A percentile compares a stretch with the other conserved stretches of the same genome.
These are phyloP conservation scores for Gadopsis marmoratus DNA, from an alignment of 2,797 vertebrate species.

Conservation along the genomic window DNA sequence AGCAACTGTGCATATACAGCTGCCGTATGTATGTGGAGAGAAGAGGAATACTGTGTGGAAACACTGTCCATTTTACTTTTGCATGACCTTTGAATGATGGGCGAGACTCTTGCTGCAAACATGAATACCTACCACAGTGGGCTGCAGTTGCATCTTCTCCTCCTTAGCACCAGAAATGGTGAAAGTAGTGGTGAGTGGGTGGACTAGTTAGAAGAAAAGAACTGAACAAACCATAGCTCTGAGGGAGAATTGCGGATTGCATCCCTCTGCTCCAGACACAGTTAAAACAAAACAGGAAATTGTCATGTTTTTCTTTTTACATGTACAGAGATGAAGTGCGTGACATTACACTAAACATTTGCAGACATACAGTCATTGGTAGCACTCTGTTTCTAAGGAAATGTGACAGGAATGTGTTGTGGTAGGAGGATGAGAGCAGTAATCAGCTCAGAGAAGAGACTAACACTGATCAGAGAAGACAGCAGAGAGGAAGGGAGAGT, in stretches of 20 bases:
- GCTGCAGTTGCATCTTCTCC: conserved; percentile 18
- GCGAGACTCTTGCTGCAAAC: background rate
- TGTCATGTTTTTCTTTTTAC: background rate
- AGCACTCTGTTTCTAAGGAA: conserved; percentile 19
- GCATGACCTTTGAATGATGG: background rate
- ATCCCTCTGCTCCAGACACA: background rate
- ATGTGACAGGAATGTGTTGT: conserved; percentile 51
- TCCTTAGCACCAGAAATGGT: conserved; percentile 40
- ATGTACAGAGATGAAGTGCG: background rate
- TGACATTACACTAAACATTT: conserved; percentile 2
- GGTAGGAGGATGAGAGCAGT: conserved; percentile 61
- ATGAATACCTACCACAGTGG: conserved; percentile 8
- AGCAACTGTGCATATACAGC: background rate
- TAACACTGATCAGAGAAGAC: conserved; percentile 68
- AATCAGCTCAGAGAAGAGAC: conserved; percentile 64
- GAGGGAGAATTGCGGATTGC: conserved; percentile 13
- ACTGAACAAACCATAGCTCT: conserved; percentile 5
- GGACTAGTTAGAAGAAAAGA: conserved; percentile 44
- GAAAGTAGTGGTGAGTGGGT: conserved; percentile 68
- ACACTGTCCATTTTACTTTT: background rate
- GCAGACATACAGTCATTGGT: conserved; percentile 14
- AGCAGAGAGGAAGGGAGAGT: conserved; percentile 57
- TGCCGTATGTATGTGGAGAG: background rate
- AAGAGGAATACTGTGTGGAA: background rate
- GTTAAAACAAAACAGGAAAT: background rate